Percentiles rank a stretch among this genome's conserved stretches.
These are phyloP conservation scores for Mandrillus leucophaeus DNA, from an alignment of 2,113 vertebrate genomes.

Conservation along the genomic window DNA sequence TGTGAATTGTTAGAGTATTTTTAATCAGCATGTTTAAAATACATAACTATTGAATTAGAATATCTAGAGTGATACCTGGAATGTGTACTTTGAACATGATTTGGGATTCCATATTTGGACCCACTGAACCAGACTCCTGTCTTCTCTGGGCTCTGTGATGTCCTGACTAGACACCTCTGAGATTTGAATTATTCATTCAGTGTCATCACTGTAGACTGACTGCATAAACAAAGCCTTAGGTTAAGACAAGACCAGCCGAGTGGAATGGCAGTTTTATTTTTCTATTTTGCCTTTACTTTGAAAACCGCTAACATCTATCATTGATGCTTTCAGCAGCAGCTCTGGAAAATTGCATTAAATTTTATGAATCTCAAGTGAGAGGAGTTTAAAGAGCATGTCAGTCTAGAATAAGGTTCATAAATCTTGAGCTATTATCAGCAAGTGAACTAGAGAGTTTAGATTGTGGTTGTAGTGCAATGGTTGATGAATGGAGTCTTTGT, in stretches of 20 bases:
- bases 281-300: conserved; percentile 46
- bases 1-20: conserved; percentile 22
- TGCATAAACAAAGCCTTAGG: conserved; percentile 8
- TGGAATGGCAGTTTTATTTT: conserved; percentile 46
- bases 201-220: not conserved
- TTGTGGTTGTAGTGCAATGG: not conserved
- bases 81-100: conserved; percentile 1
- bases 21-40: conserved; percentile 29
- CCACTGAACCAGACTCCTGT: not conserved
- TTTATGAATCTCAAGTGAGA: conserved; percentile 67
- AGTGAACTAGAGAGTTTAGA: conserved; percentile 34
- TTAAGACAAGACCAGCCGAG: not conserved
- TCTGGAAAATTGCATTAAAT: conserved; percentile 56
- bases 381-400: conserved; percentile 57
- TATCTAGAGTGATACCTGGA: not conserved
- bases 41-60: not conserved
- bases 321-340: conserved; percentile 53
- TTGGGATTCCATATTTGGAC: not conserved
- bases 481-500: conserved; percentile 39
- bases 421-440: conserved; percentile 63
- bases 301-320: conserved; percentile 52
- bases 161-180: conserved; percentile 13
- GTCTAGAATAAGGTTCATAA: conserved; percentile 54
- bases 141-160: not conserved
- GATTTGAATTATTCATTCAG: conserved; percentile 29